phyloP scores from a whole-genome alignment of 2,113 vertebrate species.

The Craseonycteris thonglongyai region DNA sequence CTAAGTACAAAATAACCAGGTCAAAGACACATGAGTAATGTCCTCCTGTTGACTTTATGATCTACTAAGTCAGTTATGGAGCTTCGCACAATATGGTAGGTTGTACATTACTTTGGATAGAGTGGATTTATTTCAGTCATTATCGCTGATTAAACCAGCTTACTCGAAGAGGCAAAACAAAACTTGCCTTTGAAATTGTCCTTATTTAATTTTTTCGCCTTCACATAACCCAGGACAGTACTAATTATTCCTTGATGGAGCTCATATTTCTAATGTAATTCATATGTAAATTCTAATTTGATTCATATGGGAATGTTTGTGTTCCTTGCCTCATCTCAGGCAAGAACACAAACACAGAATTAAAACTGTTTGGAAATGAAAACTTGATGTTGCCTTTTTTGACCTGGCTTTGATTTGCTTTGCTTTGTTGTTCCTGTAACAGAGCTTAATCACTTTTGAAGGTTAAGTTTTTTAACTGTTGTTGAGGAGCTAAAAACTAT shows the following conservation, averaged over 20 bases:
- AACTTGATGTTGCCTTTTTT: slow-evolving; percentile 76
- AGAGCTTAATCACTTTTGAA: slow-evolving; percentile 59
- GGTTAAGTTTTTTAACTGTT: slow-evolving; percentile 7
- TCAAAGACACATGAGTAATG: background rate
- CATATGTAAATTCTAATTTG: slow-evolving; percentile 86
- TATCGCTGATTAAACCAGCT: slow-evolving; percentile 83
- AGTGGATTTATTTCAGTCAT: slow-evolving; percentile 81
- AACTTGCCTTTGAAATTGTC: slow-evolving; percentile 84
- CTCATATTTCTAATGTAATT: slow-evolving; percentile 87
- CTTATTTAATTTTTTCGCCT: slow-evolving; percentile 84
- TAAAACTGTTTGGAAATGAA: slow-evolving; percentile 80
- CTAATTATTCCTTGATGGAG: slow-evolving; percentile 85
- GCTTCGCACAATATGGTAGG: slow-evolving; percentile 71
- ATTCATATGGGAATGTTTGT: slow-evolving; percentile 84
- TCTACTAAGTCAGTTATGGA: slow-evolving; percentile 62
- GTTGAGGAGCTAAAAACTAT: slow-evolving; percentile 5
- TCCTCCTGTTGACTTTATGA: slow-evolving; percentile 36
- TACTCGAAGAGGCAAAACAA: slow-evolving; percentile 81
- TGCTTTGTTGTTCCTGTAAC: slow-evolving; percentile 62
- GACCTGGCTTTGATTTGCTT: slow-evolving; percentile 77
- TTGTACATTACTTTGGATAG: slow-evolving; percentile 64
- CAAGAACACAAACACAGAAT: slow-evolving; percentile 79
- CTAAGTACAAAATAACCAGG: slow-evolving; percentile 26
- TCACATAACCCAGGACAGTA: slow-evolving; percentile 83
- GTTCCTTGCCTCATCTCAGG: slow-evolving; percentile 75